Base-by-base conservation (phyloP, 2,888 invertebrate species). In the Trichopria drosophilae region DNA sequence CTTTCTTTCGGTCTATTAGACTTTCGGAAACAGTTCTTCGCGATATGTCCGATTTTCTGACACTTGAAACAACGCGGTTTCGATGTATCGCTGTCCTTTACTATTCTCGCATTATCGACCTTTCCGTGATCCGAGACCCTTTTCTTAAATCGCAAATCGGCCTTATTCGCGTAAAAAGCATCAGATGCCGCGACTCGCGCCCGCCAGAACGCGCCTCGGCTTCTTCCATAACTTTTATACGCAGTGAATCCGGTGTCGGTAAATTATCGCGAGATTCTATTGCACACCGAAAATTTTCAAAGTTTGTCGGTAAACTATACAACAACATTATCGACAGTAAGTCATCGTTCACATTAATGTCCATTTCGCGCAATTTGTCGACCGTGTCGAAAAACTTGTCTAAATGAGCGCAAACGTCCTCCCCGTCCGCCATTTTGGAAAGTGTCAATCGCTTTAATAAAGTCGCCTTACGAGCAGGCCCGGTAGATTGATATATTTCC, bases 401-500 rank as follows among this genome's bases (percentile, higher is more conserved):
- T 47, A 54, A 47, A 16, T 53, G 50, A 10, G 12, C 31, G 12
- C 52, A 44, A 32, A 53, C 53, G 36, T 53, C 51, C n/a, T 53
- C 52, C 5, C 39, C 39, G 32, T 48, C 51, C n/a, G n/a, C n/a
- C n/a, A n/a, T n/a, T n/a, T n/a, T n/a, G n/a, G n/a, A n/a, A n/a
- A n/a, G n/a, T n/a, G n/a, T n/a, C n/a, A n/a, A n/a, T n/a, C n/a
- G n/a, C n/a, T n/a, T n/a, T n/a, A n/a, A n/a, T n/a, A n/a, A n/a
- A n/a, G n/a, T n/a, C n/a, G n/a, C n/a, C n/a, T n/a, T 55, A 34
- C 23, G 28, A 9, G 52, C 52, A 34, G 46, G 54, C 5, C 53
- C 49, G 32, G 44, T 43, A 7, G 48, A 53, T 24, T 49, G 35
- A 43, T 53, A 50, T 20, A 49, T 44, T 28, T 26, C 19, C 4